Conservation (phyloP, 2,888 invertebrate genomes). For the Syrista parreyssii region DNA sequence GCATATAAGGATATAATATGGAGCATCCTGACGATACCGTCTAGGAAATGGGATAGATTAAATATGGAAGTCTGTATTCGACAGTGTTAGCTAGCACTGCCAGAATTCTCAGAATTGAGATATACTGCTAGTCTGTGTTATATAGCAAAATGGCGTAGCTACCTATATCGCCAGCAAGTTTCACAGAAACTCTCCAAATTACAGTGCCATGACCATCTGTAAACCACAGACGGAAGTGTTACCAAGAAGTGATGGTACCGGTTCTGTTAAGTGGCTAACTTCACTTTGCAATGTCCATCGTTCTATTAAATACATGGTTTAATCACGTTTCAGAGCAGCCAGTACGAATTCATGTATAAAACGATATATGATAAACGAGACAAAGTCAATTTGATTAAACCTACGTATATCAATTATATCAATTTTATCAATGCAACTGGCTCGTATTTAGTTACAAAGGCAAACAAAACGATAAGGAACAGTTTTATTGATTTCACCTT, state of each 20-base stretch:
- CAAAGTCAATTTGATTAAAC: neutral
- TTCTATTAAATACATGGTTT: neutral
- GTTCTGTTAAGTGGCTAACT: neutral
- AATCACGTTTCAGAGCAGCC: neutral
- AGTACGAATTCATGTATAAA: neutral
- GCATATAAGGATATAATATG: neutral
- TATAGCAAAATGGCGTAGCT: neutral
- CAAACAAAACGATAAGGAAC: neutral
- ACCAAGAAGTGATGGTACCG: neutral
- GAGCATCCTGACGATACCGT: neutral
- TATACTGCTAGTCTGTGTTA: neutral
- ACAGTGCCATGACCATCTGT: neutral
- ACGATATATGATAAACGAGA: neutral
- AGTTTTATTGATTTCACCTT: neutral
- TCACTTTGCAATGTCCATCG: neutral
- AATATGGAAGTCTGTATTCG: neutral
- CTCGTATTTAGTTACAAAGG: neutral
- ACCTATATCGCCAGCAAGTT: neutral
- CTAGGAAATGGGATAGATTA: neutral
- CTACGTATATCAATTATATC: neutral
- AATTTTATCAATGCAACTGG: neutral
- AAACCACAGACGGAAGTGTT: neutral
- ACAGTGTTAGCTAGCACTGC: neutral
- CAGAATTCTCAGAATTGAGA: neutral
- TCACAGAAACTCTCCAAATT: neutral